These are phyloP conservation scores for Halictus quadricinctus DNA, from an alignment of 2,888 invertebrate species.

Conservation along the genomic window DNA sequence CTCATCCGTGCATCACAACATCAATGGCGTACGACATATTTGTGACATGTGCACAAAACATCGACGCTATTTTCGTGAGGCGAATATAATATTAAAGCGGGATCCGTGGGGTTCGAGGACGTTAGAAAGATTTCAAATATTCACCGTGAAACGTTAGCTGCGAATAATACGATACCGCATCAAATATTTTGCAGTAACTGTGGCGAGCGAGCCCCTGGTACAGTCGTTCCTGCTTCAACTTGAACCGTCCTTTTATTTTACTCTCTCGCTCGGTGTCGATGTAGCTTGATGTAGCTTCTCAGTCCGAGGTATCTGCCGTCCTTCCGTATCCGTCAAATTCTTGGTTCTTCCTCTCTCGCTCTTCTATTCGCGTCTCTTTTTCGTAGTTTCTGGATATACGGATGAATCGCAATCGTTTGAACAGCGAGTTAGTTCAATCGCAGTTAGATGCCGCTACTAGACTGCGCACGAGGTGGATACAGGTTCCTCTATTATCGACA, in stretches of 20 bases:
- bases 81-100: background rate
- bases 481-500: background rate
- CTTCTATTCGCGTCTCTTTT: slow-evolving; percentile 26
- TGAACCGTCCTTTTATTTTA: slow-evolving; percentile 17
- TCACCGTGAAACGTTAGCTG: slow-evolving; percentile 52
- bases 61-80: background rate
- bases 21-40: slow-evolving; percentile 39
- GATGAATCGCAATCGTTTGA: slow-evolving; percentile 2
- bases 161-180: slow-evolving; percentile 23
- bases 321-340: slow-evolving; percentile 4
- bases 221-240: slow-evolving; percentile 20
- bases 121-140: background rate
- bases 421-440: background rate
- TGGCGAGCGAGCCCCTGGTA: slow-evolving; percentile 41
- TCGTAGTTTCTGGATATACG: slow-evolving; percentile 20
- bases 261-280: slow-evolving; percentile 2
- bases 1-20: slow-evolving; percentile 22
- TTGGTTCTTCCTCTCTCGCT: slow-evolving; percentile 28
- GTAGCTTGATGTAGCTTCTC: slow-evolving; percentile 2
- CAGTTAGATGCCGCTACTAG: slow-evolving; percentile 12
- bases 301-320: background rate
- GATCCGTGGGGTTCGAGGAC: background rate
- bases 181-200: slow-evolving; percentile 51
- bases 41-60: slow-evolving; percentile 8
- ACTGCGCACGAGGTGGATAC: background rate